Evolutionary conservation across 1,140 invertebrate species (phyloP).

Genomic region (Drosophila rufa): DNA sequence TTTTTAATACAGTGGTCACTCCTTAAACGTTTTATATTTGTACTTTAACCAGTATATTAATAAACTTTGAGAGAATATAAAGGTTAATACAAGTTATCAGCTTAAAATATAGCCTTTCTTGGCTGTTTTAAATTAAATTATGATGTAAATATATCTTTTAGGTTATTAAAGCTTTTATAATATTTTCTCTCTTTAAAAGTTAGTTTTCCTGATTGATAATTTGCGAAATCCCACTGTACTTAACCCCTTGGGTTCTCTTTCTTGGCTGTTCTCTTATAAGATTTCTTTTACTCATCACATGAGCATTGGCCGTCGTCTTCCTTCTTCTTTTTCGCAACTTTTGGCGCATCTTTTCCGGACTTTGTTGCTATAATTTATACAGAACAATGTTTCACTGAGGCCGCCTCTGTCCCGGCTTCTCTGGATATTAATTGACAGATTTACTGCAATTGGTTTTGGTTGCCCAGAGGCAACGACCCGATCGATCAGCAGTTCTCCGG

Average conservation of each 20-base stretch:
- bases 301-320: neutral
- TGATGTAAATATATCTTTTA: too few species aligned
- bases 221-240: neutral
- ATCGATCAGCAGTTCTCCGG: slow-evolving; percentile 14
- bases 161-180: too few species aligned
- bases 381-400: slow-evolving; percentile 29
- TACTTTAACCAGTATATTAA: too few species aligned
- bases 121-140: too few species aligned
- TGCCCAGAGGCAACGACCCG: slow-evolving; percentile 62
- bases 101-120: too few species aligned
- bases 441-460: slow-evolving; percentile 70
- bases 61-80: neutral
- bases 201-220: neutral
- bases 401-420: slow-evolving; percentile 40
- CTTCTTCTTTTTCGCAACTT: slow-evolving; percentile 30
- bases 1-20: neutral
- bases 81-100: too few species aligned
- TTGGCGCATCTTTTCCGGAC: slow-evolving; percentile 26
- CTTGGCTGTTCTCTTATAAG: neutral
- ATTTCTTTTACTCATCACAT: slow-evolving; percentile 3
- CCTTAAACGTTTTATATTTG: neutral
- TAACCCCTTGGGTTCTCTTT: neutral
- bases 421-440: slow-evolving; percentile 70
- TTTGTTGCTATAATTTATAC: slow-evolving; percentile 38
- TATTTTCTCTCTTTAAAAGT: neutral